A percentile compares a stretch with the other conserved stretches of the same genome.
phyloP scores from a whole-genome alignment of 1,140 invertebrate species.

The Paraescarpia echinospica region DNA sequence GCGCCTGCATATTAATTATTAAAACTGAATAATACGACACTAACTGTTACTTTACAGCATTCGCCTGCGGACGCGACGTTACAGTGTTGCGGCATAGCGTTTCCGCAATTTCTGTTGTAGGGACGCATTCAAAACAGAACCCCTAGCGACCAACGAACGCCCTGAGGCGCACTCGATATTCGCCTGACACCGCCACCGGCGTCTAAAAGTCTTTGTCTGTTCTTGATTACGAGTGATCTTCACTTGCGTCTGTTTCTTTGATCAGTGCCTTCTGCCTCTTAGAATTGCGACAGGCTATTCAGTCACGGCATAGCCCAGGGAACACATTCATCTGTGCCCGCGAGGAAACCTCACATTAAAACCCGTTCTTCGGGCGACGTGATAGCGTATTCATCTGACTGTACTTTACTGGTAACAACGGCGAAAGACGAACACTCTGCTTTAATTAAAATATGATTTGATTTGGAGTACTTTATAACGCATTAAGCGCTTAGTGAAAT shows the following conservation, averaged over 20 bases:
- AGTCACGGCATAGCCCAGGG: neutral
- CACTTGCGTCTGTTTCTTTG: neutral
- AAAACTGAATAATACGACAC: neutral
- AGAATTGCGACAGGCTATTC: neutral
- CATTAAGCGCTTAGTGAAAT: neutral
- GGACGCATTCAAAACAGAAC: neutral
- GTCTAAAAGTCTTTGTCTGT: neutral
- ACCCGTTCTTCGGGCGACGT: neutral
- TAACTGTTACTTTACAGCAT: neutral
- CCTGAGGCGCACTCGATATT: neutral
- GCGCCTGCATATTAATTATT: neutral
- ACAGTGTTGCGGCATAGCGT: neutral
- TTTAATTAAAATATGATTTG: neutral
- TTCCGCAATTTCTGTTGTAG: neutral
- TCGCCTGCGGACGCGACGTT: neutral
- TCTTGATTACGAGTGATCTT: neutral
- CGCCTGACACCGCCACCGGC: neutral
- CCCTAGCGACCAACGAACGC: neutral
- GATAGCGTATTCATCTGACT: neutral
- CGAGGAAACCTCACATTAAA: neutral
- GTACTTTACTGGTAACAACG: neutral
- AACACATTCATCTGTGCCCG: neutral
- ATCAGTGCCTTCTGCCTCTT: neutral
- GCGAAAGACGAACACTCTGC: neutral
- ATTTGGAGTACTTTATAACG: neutral